Evolutionary conservation across 2,797 vertebrate genomes (phyloP), one percentile per base, ranked within the genome.

Genomic region (Tapirus indicus): DNA sequence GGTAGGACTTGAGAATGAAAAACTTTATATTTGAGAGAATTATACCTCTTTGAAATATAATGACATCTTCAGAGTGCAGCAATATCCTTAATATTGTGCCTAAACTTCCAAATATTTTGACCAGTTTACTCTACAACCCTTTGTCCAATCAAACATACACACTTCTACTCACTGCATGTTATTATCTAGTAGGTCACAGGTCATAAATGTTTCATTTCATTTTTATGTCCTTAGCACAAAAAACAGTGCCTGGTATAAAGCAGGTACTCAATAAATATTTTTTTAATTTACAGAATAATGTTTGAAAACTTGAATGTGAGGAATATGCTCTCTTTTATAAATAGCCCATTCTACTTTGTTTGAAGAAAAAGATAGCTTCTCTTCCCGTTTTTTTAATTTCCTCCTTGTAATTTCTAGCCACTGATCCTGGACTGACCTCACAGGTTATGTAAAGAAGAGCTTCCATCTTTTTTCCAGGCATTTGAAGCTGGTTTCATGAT

Each of bases 51-150:
- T 91, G 77, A 94, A 29, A 52, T 47, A 47, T 29, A 88, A 91
- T 41, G 47, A 56, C 25, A 94, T 23, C 6, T 54, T 47, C 68
- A 38, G 2, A 47, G 12, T 68, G 4, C 41, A 75, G 21, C 88
- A 72, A 93, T 85, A 75, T 27, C 4, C n/a, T 35, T 10, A 75
- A 29, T 32, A 80, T 8, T 44, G 1, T 41, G 1, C 5, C 32
- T 60, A 41, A 14, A 44, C 68, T 92, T 92, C 41, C 8, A 29
- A 97, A 72, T 94, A 87, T 60, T 84, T 84, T 49, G 93, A 27
- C 6, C 47, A 80, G 23, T 87, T 93, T 74, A 38, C 29, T 35
- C 44, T 64, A n/a, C 17, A 80, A 72, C 29, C 17, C 9, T 69
- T 58, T 86, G 66, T 44, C 29, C 35, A 38, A 52, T 44, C 16